These are phyloP conservation scores for Micronisus gabar DNA, from an alignment of 2,113 vertebrate genomes.

Conservation along the genomic window DNA sequence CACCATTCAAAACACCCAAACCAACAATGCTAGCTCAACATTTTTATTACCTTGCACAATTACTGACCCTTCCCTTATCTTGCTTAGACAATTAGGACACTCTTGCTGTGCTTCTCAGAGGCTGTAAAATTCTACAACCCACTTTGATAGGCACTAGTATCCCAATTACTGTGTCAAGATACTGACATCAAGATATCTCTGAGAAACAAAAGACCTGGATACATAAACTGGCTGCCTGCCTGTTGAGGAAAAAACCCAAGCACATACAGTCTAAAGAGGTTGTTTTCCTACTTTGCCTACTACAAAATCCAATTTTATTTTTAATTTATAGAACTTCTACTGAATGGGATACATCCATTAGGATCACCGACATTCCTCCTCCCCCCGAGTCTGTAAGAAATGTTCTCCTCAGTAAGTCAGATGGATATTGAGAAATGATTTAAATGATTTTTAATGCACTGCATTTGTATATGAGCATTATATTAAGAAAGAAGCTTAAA, in stretches of 20 bases:
- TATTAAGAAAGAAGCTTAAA: constrained; percentile 54
- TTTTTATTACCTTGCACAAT: constrained; percentile 30
- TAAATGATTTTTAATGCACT: constrained; percentile 53
- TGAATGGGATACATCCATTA: not conserved
- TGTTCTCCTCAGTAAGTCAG: constrained; percentile 6
- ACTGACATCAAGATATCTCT: constrained; percentile 27
- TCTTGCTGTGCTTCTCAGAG: constrained; percentile 8
- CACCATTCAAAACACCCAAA: not conserved
- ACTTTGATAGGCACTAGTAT: constrained; percentile 39
- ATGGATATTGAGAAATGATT: constrained; percentile 25
- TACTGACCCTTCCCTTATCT: constrained; percentile 27
- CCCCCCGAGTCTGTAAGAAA: not conserved
- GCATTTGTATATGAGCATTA: not conserved
- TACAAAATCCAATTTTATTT: not conserved
- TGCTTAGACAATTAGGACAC: constrained; percentile 5
- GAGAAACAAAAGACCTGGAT: constrained; percentile 26
- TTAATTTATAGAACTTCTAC: constrained; percentile 42
- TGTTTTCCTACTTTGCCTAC: not conserved
- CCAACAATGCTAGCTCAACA: not conserved
- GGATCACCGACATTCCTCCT: not conserved
- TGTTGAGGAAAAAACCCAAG: not conserved
- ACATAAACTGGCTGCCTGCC: constrained; percentile 1
- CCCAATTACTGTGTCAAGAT: constrained; percentile 59
- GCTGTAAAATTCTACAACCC: constrained; percentile 44
- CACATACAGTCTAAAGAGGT: not conserved